Evolutionary conservation across 2,888 invertebrate species (phyloP).

Genomic region (Parnassius apollo): DNA sequence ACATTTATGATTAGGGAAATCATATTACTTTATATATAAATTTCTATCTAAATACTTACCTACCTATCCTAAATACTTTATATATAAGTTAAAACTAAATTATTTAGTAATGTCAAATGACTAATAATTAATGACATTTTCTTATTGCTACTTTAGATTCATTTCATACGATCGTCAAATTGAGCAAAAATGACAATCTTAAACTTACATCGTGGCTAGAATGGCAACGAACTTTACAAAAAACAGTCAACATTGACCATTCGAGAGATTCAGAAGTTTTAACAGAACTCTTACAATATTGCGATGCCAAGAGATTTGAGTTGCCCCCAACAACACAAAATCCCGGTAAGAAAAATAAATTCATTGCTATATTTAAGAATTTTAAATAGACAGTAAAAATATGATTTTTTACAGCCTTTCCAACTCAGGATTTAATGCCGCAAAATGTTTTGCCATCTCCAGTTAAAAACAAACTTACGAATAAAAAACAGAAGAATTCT

Average conservation of each 20-base stretch:
- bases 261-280: constrained; percentile 70
- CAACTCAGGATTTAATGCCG: constrained; percentile 44
- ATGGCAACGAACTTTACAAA: constrained; percentile 72
- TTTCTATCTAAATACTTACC: too few species aligned
- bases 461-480: constrained; percentile 45
- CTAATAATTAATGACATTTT: neutral
- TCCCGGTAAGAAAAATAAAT: constrained; percentile 49
- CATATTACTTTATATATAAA: too few species aligned
- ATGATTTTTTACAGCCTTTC: constrained; percentile 44
- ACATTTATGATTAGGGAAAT: too few species aligned
- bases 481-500: constrained; percentile 46
- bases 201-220: constrained; percentile 66
- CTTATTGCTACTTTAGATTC: constrained; percentile 36
- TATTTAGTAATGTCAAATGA: too few species aligned
- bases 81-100: too few species aligned
- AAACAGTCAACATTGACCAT: constrained; percentile 65
- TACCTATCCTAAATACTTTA: too few species aligned
- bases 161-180: constrained; percentile 30
- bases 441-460: constrained; percentile 41
- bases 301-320: constrained; percentile 71
- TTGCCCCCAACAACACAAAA: constrained; percentile 62
- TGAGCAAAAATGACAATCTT: constrained; percentile 41
- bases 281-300: constrained; percentile 66
- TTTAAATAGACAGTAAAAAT: constrained; percentile 5
- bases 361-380: neutral